phyloP scores from a whole-genome alignment of 2,888 invertebrate species.

The Pecten maximus region DNA sequence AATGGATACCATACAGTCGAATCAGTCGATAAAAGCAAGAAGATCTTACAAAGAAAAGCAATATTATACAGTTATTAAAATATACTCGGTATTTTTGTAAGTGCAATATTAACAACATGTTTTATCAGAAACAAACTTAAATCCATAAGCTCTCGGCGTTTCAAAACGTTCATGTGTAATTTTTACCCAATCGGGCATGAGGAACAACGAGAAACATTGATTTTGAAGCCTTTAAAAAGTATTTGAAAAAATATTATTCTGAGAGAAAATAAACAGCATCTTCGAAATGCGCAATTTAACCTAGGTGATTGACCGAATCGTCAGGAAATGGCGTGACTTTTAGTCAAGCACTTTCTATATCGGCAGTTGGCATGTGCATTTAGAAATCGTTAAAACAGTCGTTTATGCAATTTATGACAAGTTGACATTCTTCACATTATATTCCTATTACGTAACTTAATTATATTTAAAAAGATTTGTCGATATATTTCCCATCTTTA shows the following conservation, averaged over 20 bases:
- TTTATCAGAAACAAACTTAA: too few relatives aligned
- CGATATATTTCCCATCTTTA: background rate
- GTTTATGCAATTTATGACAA: background rate
- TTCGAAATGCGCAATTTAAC: background rate
- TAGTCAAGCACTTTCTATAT: background rate
- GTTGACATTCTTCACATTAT: constrained; percentile 23
- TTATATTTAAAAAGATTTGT: background rate
- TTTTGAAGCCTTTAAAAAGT: too few relatives aligned
- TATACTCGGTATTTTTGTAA: too few relatives aligned
- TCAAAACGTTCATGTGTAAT: too few relatives aligned
- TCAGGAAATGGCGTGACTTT: background rate
- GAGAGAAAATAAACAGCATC: background rate
- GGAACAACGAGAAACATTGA: too few relatives aligned
- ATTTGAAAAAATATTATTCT: background rate
- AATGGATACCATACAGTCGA: too few relatives aligned
- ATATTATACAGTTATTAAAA: too few relatives aligned
- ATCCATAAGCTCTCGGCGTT: too few relatives aligned
- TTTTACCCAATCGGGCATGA: too few relatives aligned
- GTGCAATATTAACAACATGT: too few relatives aligned
- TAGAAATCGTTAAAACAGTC: background rate
- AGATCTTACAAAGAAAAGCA: too few relatives aligned
- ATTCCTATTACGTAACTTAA: background rate
- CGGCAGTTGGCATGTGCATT: background rate
- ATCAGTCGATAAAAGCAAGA: too few relatives aligned
- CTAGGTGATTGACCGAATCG: background rate